phyloP scores from a whole-genome alignment of 2,888 invertebrate genomes.

The Boloria euphrosyne region DNA sequence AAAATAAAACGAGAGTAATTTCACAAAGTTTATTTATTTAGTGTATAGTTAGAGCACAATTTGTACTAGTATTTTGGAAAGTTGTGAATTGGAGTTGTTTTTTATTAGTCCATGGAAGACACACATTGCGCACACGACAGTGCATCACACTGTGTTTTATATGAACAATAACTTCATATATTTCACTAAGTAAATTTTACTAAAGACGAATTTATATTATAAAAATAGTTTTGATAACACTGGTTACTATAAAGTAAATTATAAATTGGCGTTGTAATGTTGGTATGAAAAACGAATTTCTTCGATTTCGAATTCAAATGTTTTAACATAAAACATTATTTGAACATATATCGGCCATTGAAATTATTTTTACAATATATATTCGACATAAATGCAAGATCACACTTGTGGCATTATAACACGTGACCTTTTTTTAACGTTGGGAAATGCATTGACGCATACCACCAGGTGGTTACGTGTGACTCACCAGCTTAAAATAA shows the following conservation, averaged over 20 bases:
- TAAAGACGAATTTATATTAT: not conserved
- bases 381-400: slow-evolving; percentile 11
- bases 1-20: slow-evolving; percentile 10
- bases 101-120: slow-evolving; percentile 18
- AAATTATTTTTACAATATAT: slow-evolving; percentile 2
- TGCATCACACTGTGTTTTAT: not conserved
- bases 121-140: not conserved
- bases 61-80: slow-evolving; percentile 14
- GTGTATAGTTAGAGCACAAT: slow-evolving; percentile 10
- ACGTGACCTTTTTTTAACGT: too few relatives aligned
- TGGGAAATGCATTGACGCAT: too few relatives aligned
- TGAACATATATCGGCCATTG: too few relatives aligned
- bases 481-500: too few relatives aligned
- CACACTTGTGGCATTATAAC: slow-evolving; percentile 7
- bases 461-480: too few relatives aligned
- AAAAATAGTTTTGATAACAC: too few relatives aligned
- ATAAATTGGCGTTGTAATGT: too few relatives aligned
- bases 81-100: slow-evolving; percentile 1
- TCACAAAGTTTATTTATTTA: slow-evolving; percentile 13
- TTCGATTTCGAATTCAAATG: too few relatives aligned
- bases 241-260: too few relatives aligned
- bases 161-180: not conserved
- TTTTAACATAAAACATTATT: too few relatives aligned
- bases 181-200: not conserved
- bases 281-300: too few relatives aligned